Conservation (phyloP, 1,140 invertebrate species). For the Drusus annulatus region DNA sequence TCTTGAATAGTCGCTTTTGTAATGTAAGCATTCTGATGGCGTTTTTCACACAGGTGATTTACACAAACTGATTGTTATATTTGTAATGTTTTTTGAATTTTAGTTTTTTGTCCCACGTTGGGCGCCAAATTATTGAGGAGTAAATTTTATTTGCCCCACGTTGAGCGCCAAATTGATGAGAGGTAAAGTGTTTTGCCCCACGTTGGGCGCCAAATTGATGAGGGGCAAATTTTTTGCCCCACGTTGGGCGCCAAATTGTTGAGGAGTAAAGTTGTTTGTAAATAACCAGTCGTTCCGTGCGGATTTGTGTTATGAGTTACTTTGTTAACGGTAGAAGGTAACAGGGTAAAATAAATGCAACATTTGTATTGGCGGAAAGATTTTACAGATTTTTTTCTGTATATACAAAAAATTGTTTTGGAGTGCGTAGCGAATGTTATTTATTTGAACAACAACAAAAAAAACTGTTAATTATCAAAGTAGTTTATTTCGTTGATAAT, state of each 20-base stretch:
- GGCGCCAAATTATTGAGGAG: too few species aligned
- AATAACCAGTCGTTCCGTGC: conserved; percentile 1
- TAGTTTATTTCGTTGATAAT: background rate
- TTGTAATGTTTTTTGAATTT: too few species aligned
- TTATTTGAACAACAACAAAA: background rate
- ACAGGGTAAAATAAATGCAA: conserved; percentile 34
- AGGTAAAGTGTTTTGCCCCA: too few species aligned
- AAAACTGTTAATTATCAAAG: background rate
- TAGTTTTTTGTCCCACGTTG: too few species aligned
- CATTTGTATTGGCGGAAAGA: conserved; percentile 26
- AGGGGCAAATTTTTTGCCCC: background rate
- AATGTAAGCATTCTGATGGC: too few species aligned
- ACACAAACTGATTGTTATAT: too few species aligned
- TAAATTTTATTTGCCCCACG: too few species aligned
- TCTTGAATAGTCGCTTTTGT: too few species aligned
- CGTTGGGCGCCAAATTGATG: too few species aligned
- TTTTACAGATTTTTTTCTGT: conserved; percentile 18
- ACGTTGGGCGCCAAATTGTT: conserved; percentile 24
- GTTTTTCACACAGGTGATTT: too few species aligned
- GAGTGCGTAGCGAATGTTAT: background rate
- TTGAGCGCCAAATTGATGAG: too few species aligned
- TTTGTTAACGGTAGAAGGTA: conserved; percentile 23
- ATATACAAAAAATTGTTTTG: background rate
- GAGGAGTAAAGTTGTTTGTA: background rate
- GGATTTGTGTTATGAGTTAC: background rate